Evolutionary conservation across 2,888 invertebrate species (phyloP).

Genomic region (Coenonympha glycerion): DNA sequence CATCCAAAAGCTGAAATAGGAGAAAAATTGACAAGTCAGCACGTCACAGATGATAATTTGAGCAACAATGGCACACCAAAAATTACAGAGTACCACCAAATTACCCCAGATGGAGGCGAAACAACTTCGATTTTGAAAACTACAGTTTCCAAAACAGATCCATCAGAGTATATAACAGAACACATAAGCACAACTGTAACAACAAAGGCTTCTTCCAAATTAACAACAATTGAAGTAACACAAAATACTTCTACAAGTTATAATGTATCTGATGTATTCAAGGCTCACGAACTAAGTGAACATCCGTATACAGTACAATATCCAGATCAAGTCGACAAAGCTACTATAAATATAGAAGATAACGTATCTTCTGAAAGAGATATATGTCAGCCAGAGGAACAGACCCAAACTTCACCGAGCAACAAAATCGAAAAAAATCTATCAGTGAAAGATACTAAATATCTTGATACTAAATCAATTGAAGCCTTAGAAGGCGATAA

Average conservation of each 20-base stretch:
- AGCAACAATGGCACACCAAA: constrained; percentile 33
- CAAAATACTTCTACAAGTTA: constrained; percentile 54
- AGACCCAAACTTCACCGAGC: not conserved
- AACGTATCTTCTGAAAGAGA: not conserved
- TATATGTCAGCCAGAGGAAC: not conserved
- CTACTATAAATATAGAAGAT: not conserved
- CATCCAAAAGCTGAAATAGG: no score
- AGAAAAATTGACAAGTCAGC: no score
- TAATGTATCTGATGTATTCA: constrained; percentile 43
- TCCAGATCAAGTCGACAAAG: constrained; percentile 43
- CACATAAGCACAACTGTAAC: constrained; percentile 48
- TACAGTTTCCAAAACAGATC: constrained; percentile 42
- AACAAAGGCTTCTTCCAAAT: constrained; percentile 51
- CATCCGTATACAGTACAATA: constrained; percentile 34
- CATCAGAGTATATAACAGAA: constrained; percentile 46
- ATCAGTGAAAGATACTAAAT: not conserved
- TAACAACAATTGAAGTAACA: constrained; percentile 53
- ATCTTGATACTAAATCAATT: not conserved
- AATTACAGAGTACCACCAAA: constrained; percentile 37
- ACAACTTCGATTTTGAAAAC: constrained; percentile 46
- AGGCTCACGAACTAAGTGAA: constrained; percentile 34
- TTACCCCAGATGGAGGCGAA: constrained; percentile 36
- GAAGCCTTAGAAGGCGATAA: constrained; percentile 57
- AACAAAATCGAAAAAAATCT: not conserved
- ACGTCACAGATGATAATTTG: no score